These are phyloP conservation scores for Phortica variegata DNA, from an alignment of 1,140 invertebrate species.

Conservation along the genomic window DNA sequence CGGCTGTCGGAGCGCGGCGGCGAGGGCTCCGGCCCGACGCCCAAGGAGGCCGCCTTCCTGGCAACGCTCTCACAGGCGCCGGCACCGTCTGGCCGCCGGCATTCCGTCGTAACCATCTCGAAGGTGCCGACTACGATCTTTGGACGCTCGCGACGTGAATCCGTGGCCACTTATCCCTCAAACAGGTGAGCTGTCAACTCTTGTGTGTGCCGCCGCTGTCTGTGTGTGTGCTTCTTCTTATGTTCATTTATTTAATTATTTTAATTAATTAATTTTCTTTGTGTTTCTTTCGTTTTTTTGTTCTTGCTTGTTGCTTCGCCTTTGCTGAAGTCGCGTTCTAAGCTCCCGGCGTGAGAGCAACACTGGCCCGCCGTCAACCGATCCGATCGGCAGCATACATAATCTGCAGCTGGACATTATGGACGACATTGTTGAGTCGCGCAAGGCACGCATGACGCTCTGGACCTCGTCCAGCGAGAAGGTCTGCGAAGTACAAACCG, in stretches of 20 bases:
- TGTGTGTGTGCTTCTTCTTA: slow-evolving; percentile 38
- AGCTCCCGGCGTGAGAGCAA: slow-evolving; percentile 50
- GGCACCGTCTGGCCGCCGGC: slow-evolving; percentile 71
- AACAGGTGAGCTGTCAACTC: slow-evolving; percentile 36
- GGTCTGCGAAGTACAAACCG: slow-evolving; percentile 75
- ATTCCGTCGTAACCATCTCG: slow-evolving; percentile 82
- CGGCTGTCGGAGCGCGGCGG: slow-evolving; percentile 75
- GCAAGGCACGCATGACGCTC: slow-evolving; percentile 75
- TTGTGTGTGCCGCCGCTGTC: too few species aligned
- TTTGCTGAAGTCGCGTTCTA: slow-evolving; percentile 40
- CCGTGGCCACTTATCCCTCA: slow-evolving; percentile 74
- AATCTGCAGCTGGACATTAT: slow-evolving; percentile 82
- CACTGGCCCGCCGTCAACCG: slow-evolving; percentile 67
- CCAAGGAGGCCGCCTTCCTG: slow-evolving; percentile 74
- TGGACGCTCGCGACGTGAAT: slow-evolving; percentile 73
- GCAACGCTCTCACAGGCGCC: slow-evolving; percentile 76
- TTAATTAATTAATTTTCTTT: slow-evolving; percentile 45
- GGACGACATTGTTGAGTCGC: slow-evolving; percentile 80
- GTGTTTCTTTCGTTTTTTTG: not conserved
- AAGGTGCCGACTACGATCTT: slow-evolving; percentile 73
- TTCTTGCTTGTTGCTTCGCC: slow-evolving; percentile 2
- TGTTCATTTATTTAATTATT: slow-evolving; percentile 41
- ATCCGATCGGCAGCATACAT: slow-evolving; percentile 72
- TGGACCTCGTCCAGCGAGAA: slow-evolving; percentile 79
- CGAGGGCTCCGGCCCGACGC: slow-evolving; percentile 67